Evolutionary conservation across 2,888 invertebrate species (phyloP), one percentile per base, ranked within the genome.

Genomic region (Amphimallon solstitiale): DNA sequence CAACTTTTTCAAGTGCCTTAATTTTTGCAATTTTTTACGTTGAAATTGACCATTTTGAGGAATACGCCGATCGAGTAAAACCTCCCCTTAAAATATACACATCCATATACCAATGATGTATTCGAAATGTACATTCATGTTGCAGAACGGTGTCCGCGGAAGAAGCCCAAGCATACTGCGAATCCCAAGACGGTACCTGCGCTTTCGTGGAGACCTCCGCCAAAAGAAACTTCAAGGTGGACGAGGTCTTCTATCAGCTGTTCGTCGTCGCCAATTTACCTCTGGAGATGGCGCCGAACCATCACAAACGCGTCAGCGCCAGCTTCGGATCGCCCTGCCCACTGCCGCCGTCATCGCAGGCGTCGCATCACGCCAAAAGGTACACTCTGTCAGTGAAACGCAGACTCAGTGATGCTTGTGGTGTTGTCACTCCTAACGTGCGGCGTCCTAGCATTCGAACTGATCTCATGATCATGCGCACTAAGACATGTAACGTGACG

Each of bases 361-460:
- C 87, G 29, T 88, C 88, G 69, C 85, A 86, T 45, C 89, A 86
- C 78, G 86, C 87, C 77, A 91, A 91, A 79, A 90, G 90, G 81
- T 90, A 91, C 76, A 91, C 92, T 2, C 84, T 94, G 62, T 92
- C 93, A 48, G 92, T 94, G 70, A 92, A 94, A 75, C 85, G 93
- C 66, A 86, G 93, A 59, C 83, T 94, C 72, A 94, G 93, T 71
- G 94, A 94, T 77, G 94, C 94, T 1, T 94, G 93, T 77, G 94
- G 94, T 2, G 93, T 94, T 4, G 92, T 94, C 15, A 92, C 93
- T n/a, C 93, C 94, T 1, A 94, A 94, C 78, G 94, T 92, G 0
- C 85, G 94, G 59, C 85, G 95, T 48, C 95, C 95, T 34, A 93
- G 93, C 81, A 93, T 95, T 71, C 86, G 94, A 69, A 95, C 94